Evolutionary conservation across 2,888 invertebrate genomes (phyloP).

Genomic region (Mesorhabditis spiculigera): DNA sequence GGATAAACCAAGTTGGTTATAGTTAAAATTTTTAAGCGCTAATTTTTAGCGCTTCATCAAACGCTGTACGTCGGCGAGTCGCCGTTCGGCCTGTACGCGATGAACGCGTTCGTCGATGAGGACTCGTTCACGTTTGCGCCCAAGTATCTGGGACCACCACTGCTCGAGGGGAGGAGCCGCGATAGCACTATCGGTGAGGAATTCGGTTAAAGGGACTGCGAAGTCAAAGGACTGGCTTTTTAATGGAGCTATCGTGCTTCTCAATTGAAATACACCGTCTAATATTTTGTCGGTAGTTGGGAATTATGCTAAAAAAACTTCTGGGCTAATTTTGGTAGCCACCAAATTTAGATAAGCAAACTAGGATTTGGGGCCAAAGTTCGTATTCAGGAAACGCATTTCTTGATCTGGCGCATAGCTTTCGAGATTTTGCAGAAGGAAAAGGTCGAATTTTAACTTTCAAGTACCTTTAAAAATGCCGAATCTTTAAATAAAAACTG

Average conservation of each 20-base stretch:
- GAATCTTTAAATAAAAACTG: no score
- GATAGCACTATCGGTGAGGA: constrained; percentile 37
- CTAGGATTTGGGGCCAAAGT: no score
- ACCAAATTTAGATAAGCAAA: no score
- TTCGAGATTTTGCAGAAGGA: no score
- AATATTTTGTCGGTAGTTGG: not conserved
- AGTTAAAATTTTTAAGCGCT: not conserved
- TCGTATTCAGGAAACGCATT: no score
- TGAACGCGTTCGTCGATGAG: constrained; percentile 82
- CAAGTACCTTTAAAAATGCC: no score
- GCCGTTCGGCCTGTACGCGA: constrained; percentile 79
- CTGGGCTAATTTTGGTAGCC: no score
- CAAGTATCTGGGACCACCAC: constrained; percentile 64
- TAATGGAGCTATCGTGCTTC: not conserved
- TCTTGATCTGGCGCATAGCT: no score
- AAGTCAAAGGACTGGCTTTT: no score
- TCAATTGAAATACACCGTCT: not conserved
- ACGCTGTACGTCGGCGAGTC: constrained; percentile 83
- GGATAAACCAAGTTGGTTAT: not conserved
- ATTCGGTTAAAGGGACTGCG: no score
- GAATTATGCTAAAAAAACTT: no score
- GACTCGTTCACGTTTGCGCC: constrained; percentile 77
- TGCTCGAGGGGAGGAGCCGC: constrained; percentile 60
- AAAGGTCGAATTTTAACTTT: no score
- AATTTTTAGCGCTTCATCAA: constrained; percentile 30